Base-by-base conservation (phyloP, 2,888 invertebrate species). In the Spialia ferax region DNA sequence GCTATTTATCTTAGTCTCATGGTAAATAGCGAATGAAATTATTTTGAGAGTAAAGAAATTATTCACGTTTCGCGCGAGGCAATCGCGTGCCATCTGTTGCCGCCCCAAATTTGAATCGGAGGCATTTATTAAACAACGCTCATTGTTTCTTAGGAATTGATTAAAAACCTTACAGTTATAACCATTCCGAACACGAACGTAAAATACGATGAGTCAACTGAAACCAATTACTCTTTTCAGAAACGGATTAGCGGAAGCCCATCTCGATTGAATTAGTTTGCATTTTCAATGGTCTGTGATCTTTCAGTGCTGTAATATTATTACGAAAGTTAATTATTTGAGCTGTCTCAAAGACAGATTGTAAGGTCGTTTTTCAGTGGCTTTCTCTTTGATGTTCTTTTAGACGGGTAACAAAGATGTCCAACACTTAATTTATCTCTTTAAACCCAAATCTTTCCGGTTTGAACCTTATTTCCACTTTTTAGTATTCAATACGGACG, bases 131-230 rank as follows among this genome's bases (percentile, higher is more conserved):
- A 66, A 66, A 66, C 66, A 61, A 45, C 52, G 65, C 66, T 60
- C 60, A 66, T 66, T 66, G 60, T 61, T 66, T 61, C 66, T 55
- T 45, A 66, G 66, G 61, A 66, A 66, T 66, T 66, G 66, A 66
- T 66, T 66, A 66, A 60, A 66, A 60, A 52, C 54, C 66, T 54
- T 54, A 60, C 38, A 38, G 66, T 60, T 10, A 61, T 55, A 67
- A 67, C 55, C 66, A 67, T 67, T 67, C 61, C 18, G 61, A 67
- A 54, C 54, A 55, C 45, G 55, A 55, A 66, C 45, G 54, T 66
- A 60, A 66, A 60, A 54, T 66, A 66, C 42, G 57, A 52, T 15
- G 55, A 61, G 45, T 66, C 54, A 52, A 60, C 54, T 66, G 32
- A 22, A 55, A 60, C 10, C 54, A 60, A 66, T 66, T 66, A 59